Base-by-base conservation (phyloP, 2,113 vertebrate genomes). In the Heterocephalus glaber region DNA sequence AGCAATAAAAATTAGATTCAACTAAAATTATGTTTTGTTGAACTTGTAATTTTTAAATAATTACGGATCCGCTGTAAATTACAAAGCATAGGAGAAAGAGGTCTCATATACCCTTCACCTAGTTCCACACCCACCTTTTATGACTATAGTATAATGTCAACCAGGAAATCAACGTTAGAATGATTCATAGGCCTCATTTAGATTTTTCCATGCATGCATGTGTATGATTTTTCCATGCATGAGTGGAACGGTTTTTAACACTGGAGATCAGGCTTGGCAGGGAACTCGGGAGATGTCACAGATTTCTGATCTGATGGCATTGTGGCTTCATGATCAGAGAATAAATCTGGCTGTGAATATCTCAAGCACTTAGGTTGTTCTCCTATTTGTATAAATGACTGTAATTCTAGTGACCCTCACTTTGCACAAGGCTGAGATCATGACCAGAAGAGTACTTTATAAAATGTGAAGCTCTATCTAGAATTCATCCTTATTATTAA, bases 401-500 rank as follows among this genome's bases (percentile, higher is more conserved):
- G 7, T 28, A 24, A 44, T 87, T 93, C 58, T 76, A 9, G 65
- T 77, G 92, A 65, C 58, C 26, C 20, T 89, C 19, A 4, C 52
- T 94, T 86, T 66, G 47, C 84, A 70, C n/a, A 49, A 90, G 79
- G 28, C 30, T 86, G 85, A 81, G 86, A 92, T 84, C 52, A 28
- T 28, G 76, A 81, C 35, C 0, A 0, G 16, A 93, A 44, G 17
- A 93, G 11, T 13, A 38, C 52, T 93, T 93, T 54, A 28, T 80
- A 81, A 86, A 91, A 83, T 22, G n/a, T 1, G 54, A 86, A 74
- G 49, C 72, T 74, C 61, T 85, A 8, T 84, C 12, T 86, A 35
- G 35, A 86, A 60, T 92, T 93, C 76, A 30, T 89, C 44, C 63
- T 93, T 92, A 47, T 60, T 94, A 81, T 81, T 65, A 87, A 44